phyloP scores from a whole-genome alignment of 2,888 invertebrate genomes.

The Ectemnius lituratus region DNA sequence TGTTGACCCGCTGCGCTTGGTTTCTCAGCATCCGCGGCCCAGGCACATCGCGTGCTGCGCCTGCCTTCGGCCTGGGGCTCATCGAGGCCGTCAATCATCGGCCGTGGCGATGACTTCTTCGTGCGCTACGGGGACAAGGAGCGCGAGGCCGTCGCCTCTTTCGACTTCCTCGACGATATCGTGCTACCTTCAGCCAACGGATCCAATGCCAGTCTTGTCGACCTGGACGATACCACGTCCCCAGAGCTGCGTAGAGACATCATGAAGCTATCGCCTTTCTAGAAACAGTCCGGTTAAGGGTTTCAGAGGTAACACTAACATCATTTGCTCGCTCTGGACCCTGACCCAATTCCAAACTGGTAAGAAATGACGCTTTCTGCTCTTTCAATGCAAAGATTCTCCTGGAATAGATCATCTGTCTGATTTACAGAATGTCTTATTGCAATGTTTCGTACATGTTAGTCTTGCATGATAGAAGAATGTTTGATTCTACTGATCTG shows the following conservation, averaged over 20 bases:
- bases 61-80: constrained; percentile 74
- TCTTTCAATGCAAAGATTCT: neutral
- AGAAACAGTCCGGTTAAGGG: constrained; percentile 13
- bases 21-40: constrained; percentile 76
- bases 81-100: constrained; percentile 86
- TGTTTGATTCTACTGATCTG: too few relatives aligned
- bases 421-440: neutral
- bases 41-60: constrained; percentile 75
- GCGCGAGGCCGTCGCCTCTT: constrained; percentile 87
- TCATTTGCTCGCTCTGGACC: neutral
- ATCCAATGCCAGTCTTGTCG: constrained; percentile 55
- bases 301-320: neutral
- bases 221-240: constrained; percentile 55
- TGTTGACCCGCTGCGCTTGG: constrained; percentile 71
- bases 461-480: too few relatives aligned
- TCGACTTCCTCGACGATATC: constrained; percentile 88
- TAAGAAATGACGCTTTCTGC: neutral
- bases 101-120: constrained; percentile 87
- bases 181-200: constrained; percentile 49
- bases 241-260: constrained; percentile 60
- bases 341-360: neutral
- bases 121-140: constrained; percentile 88
- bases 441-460: neutral
- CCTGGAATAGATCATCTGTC: neutral
- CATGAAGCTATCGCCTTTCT: constrained; percentile 70